Base-by-base conservation (phyloP, 2,888 invertebrate species). In the Hirtodrosophila trivittata region DNA sequence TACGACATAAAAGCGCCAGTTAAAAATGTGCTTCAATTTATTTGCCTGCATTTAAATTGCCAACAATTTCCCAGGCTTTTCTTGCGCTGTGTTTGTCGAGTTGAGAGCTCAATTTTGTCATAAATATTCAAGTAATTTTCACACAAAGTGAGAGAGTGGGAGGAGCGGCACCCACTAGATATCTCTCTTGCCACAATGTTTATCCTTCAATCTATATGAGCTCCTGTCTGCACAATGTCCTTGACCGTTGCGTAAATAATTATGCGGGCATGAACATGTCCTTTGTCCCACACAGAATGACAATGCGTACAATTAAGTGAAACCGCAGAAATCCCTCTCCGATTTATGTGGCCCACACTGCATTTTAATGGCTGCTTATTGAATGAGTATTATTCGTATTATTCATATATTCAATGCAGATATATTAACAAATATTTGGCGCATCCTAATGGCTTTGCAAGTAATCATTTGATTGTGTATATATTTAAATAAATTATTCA, bases 1-100 rank as follows among this genome's bases (percentile, higher is more conserved):
- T 52, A 54, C 54, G 74, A 64, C 58, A 54, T 68, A 64, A 74
- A 71, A 74, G 39, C 57, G 45, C 49, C 67, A 57, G 74, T 71
- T 84, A 46, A 84, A 83, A 77, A 56, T 77, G 77, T 43, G 59
- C 68, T 75, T 63, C 51, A 77, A 81, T 84, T 80, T 84, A 77
- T 84, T 75, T 51, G 55, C 18, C 66, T 47, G 66, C 69, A 77
- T 80, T 84, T 81, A 77, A 77, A 68, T 74, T 47, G 46, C 58
- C 42, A 58, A 52, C 81, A 73, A 71, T 69, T 66, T 56, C 25
- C 38, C 10, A 13, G 26, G 14, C 16, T 28, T 13, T 12, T 13
- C 38, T 39, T 13, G 14, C 25, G 7, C 45, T 45, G 33, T 43
- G 38, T 54, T 64, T 64, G 39, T 41, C 39, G 59, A 52, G 49